Percentiles rank a stretch among this genome's conserved stretches.
These are phyloP conservation scores for Camponotus vicinus DNA, from an alignment of 1,140 invertebrate genomes.

Conservation along the genomic window DNA sequence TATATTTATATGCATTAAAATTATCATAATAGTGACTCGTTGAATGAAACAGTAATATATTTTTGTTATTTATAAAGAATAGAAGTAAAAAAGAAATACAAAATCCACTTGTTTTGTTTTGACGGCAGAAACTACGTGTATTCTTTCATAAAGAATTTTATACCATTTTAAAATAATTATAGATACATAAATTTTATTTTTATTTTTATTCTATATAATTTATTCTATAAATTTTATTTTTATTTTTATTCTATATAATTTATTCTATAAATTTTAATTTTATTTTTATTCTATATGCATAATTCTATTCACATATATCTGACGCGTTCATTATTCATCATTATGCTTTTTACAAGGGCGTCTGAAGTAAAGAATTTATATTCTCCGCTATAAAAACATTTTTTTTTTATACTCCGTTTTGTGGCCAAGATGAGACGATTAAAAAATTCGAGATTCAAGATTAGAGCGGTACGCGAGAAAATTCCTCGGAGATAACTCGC, in stretches of 20 bases:
- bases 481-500: conserved; percentile 28
- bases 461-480: conserved; percentile 25
- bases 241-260: neutral
- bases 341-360: neutral
- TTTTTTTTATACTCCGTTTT: neutral
- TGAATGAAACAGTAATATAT: neutral
- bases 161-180: conserved; percentile 17
- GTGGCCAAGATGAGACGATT: conserved; percentile 16
- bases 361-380: neutral
- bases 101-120: neutral
- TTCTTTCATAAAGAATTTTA: neutral
- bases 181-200: neutral
- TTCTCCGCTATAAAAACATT: neutral
- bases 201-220: neutral
- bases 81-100: neutral
- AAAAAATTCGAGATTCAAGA: conserved; percentile 36
- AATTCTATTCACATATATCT: too few relatives aligned
- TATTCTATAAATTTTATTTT: neutral
- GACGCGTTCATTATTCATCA: neutral
- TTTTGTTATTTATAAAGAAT: neutral
- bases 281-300: neutral
- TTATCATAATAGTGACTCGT: neutral
- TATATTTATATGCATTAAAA: neutral
- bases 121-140: neutral
- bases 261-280: neutral